Conservation (phyloP, 2,888 invertebrate genomes). For the Leptothorax acervorum region DNA sequence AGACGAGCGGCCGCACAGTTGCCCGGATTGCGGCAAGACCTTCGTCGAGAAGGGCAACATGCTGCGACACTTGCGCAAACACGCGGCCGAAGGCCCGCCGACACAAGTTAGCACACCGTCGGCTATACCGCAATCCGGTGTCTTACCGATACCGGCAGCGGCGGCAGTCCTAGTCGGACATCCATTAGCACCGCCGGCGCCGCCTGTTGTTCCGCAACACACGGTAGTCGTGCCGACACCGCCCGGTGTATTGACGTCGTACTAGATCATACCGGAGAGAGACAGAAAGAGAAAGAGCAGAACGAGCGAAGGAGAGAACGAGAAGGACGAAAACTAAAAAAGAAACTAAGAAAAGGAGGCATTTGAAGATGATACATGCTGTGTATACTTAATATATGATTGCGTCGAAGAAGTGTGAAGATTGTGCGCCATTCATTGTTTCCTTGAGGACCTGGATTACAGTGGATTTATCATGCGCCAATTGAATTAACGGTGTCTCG, state of each 20-base stretch:
- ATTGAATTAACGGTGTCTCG: slow-evolving; percentile 21
- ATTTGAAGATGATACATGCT: slow-evolving; percentile 30
- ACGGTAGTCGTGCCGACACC: slow-evolving; percentile 87
- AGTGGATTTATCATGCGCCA: slow-evolving; percentile 29
- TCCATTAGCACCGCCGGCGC: slow-evolving; percentile 82
- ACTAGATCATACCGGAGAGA: slow-evolving; percentile 77
- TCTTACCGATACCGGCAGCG: slow-evolving; percentile 82
- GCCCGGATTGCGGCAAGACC: slow-evolving; percentile 91
- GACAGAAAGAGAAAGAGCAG: not conserved
- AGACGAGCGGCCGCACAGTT: slow-evolving; percentile 88
- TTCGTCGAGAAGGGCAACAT: slow-evolving; percentile 94
- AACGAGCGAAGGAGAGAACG: not conserved
- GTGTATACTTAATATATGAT: slow-evolving; percentile 46
- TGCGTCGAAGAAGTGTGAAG: slow-evolving; percentile 27
- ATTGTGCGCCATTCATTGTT: slow-evolving; percentile 42
- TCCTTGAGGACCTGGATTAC: slow-evolving; percentile 19
- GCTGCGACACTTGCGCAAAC: slow-evolving; percentile 91
- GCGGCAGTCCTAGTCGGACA: slow-evolving; percentile 83
- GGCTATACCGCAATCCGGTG: slow-evolving; percentile 82
- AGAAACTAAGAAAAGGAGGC: not conserved
- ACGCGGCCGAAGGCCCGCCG: slow-evolving; percentile 87
- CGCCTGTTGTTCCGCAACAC: slow-evolving; percentile 85
- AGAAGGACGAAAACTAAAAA: not conserved
- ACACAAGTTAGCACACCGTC: slow-evolving; percentile 83
- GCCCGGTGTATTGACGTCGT: slow-evolving; percentile 87